These are phyloP conservation scores for Bombus difficillimus DNA, from an alignment of 1,140 invertebrate genomes.

Conservation along the genomic window DNA sequence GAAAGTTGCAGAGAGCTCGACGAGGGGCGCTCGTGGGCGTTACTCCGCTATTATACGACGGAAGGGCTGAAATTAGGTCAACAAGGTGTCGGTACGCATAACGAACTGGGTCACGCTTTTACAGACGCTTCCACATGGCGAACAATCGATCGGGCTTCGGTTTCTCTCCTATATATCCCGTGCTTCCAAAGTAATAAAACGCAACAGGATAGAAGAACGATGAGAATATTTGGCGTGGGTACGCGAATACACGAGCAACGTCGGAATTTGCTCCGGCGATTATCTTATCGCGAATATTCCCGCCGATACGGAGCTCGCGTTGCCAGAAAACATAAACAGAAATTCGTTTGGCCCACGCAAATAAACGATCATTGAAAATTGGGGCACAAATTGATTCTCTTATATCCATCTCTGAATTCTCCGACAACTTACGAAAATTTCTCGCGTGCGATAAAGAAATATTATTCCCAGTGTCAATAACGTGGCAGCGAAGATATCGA, in stretches of 20 bases:
- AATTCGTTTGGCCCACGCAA: neutral
- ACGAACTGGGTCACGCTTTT: conserved; percentile 55
- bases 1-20: conserved; percentile 9
- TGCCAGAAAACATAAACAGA: conserved; percentile 21
- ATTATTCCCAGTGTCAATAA: neutral
- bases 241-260: neutral
- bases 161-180: too few species aligned
- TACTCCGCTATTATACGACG: conserved; percentile 27
- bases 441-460: neutral
- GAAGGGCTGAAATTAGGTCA: conserved; percentile 52
- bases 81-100: conserved; percentile 35
- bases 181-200: neutral
- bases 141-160: neutral
- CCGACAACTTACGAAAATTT: neutral
- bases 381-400: neutral
- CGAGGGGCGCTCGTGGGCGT: conserved; percentile 10
- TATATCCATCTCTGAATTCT: neutral
- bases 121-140: neutral
- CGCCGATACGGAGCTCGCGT: neutral
- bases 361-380: neutral
- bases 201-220: neutral
- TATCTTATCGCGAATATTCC: conserved; percentile 34
- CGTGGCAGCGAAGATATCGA: too few species aligned
- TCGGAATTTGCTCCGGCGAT: conserved; percentile 20
- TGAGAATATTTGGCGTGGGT: neutral